Evolutionary conservation across 1,140 invertebrate genomes (phyloP), one percentile per base, ranked within the genome.

Genomic region (Apis dorsata): DNA sequence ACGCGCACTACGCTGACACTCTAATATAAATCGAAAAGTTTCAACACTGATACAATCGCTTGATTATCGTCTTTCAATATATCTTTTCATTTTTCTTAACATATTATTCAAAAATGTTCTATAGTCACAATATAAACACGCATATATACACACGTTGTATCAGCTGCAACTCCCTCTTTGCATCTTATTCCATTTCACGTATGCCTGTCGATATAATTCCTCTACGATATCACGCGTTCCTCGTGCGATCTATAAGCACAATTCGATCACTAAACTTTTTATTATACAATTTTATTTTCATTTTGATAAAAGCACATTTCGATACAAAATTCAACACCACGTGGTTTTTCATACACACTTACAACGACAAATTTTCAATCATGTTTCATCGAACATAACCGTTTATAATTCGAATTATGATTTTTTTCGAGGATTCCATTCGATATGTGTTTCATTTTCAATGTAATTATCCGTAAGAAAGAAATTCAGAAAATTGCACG

Each of bases 271-370:
- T 24, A 4, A 69, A 73, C 68, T 68, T 49, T 19, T 24, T 19
- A 11, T 15, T 9, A 12, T 7, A 49, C 44, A 53, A 13, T 79
- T 76, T 49, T 51, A 15, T 70, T 63, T 49, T 44, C 28, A 79
- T 75, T 34, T 15, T 60, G 7, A 55, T 19, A 21, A 51, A 17
- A n/a, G 19, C 63, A 72, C 75, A 68, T 80, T 75, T 51, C 60
- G 79, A 63, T 60, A 57, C 62, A 28, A n/a, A 77, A 21, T 71
- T 70, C 59, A 68, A 21, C 75, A 79, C 87, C 90, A 90, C 90
- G 89, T 90, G 90, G 85, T 79, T 85, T 63, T 62, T 85, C 76
- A 66, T 81, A 83, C 81, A 53, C 89, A 90, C 88, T 86, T 87
- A 71, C 80, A 70, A 59, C 5, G 71, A 59, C 11, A 34, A 11